These are phyloP conservation scores for Ophiodon elongatus DNA, from an alignment of 2,113 vertebrate species.

Conservation along the genomic window DNA sequence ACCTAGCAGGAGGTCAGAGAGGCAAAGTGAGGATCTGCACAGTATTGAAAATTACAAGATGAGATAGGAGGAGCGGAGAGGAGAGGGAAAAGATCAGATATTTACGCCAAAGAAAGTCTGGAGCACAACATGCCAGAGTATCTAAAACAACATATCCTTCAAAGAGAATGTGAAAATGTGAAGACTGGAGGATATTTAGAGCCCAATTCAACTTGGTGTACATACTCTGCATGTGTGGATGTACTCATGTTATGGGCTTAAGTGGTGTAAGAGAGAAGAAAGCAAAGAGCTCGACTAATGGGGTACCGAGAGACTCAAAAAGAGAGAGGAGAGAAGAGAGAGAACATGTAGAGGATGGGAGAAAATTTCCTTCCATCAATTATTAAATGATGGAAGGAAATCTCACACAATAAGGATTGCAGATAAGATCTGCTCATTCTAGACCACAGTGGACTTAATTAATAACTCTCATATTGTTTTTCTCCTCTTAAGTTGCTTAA, in stretches of 20 bases:
- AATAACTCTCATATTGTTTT: conserved; percentile 41
- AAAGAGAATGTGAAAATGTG: conserved; percentile 40
- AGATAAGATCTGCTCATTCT: conserved; percentile 20
- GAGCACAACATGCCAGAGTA: conserved; percentile 7
- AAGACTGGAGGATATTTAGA: conserved; percentile 47
- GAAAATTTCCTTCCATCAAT: conserved; percentile 57
- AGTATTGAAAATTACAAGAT: conserved; percentile 29
- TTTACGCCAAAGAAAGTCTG: conserved; percentile 17
- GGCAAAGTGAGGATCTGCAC: conserved; percentile 21
- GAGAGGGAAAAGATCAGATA: conserved; percentile 7
- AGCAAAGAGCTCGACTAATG: conserved; percentile 60
- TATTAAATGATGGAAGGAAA: conserved; percentile 55
- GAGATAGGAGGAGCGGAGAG: background rate
- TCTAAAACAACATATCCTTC: conserved; percentile 29
- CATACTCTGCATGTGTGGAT: conserved; percentile 27
- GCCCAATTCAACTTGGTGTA: conserved; percentile 40
- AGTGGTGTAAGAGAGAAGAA: conserved; percentile 40
- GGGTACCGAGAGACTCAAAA: conserved; percentile 52
- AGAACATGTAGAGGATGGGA: conserved; percentile 31
- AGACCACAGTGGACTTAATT: conserved; percentile 43
- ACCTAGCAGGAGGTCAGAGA: conserved; percentile 34
- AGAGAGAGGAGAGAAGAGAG: conserved; percentile 10
- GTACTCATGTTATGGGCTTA: conserved; percentile 30
- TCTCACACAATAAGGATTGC: conserved; percentile 44
- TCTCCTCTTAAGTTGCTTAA: conserved; percentile 16